Base-by-base conservation (phyloP, 2,113 vertebrate genomes). In the Puma concolor region DNA sequence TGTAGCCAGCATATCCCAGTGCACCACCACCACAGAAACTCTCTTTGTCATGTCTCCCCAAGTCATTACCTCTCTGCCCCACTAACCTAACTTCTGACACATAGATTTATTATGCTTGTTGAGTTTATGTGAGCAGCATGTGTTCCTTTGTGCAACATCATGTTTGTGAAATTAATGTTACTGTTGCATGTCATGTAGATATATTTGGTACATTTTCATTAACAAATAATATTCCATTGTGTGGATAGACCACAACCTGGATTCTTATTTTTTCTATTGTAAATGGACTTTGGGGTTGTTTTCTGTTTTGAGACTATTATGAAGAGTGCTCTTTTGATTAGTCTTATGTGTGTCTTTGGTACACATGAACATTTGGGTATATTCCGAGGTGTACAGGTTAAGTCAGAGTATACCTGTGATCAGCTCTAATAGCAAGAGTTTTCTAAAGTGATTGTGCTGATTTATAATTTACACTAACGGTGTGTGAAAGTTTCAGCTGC, bases 131-230 rank as follows among this genome's bases (percentile, higher is more conserved):
- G 38, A 63, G 57, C n/a, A 38, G 9, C 33, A 1, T 44, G 2
- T 80, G 2, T 84, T 92, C 57, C 90, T 50, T 96, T 67, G 33
- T 48, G 9, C 14, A 92, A 17, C 64, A 44, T 57, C 95, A 29
- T 69, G 23, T 83, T 92, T 52, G 21, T 89, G 72, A 93, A 86
- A 77, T 81, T 82, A 81, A 1, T 85, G 67, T 91, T 95, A 50
- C 3, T 72, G 44, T 83, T 87, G 38, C 25, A 38, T 85, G n/a
- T 63, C 15, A 54, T 74, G 38, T 63, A 36, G 69, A 64, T 81
- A 14, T 50, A 81, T 79, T 44, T 84, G 48, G 19, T 77, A 86
- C 10, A 48, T 95, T 90, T 91, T 85, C 38, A 50, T 66, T 69
- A 79, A 41, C 72, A 4, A 60, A 23, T 81, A 41, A 52, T 67